phyloP scores from a whole-genome alignment of 1,140 invertebrate species.

The Lithobius niger region DNA sequence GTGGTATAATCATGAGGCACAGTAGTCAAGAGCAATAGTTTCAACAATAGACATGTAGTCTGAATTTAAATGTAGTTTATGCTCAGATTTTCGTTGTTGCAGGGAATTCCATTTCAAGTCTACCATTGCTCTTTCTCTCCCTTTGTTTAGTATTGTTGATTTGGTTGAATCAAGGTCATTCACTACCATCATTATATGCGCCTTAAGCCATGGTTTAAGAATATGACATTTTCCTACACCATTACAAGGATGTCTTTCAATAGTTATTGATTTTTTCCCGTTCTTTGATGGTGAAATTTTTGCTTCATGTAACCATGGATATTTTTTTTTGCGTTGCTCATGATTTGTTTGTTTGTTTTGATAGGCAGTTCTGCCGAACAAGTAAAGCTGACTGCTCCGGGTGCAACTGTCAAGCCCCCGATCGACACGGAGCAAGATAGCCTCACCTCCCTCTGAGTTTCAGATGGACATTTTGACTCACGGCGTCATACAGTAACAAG shows the following conservation, averaged over 20 bases:
- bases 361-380: slow-evolving; percentile 19
- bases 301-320: background rate
- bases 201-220: background rate
- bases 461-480: too few species aligned
- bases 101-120: too few species aligned
- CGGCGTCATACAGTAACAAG: too few species aligned
- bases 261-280: background rate
- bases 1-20: too few species aligned
- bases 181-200: background rate
- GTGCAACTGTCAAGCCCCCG: slow-evolving; percentile 12
- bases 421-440: slow-evolving; percentile 21
- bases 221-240: background rate
- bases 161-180: too few species aligned
- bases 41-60: too few species aligned
- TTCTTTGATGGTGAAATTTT: background rate
- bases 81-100: too few species aligned
- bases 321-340: too few species aligned
- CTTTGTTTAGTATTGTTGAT: too few species aligned
- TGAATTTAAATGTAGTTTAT: too few species aligned
- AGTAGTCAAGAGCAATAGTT: too few species aligned
- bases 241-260: background rate
- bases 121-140: too few species aligned
- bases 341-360: background rate
- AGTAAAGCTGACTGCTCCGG: slow-evolving; percentile 16
- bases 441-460: slow-evolving; percentile 21